Conservation (phyloP, 35 echinoderm and acorn worm genomes). For the Lytechinus variegatus region DNA sequence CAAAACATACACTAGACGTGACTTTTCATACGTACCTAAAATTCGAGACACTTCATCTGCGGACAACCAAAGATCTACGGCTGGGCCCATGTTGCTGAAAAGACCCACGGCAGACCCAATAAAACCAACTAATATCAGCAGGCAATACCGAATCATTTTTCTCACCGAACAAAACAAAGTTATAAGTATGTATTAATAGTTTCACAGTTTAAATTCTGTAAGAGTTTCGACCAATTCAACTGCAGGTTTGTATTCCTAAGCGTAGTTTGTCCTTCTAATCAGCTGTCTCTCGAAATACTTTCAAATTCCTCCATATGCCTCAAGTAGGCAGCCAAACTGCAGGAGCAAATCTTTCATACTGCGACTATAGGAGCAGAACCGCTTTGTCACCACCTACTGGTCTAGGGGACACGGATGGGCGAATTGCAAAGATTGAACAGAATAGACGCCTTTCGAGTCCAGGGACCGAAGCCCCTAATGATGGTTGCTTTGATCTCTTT, state of each 20-base stretch:
- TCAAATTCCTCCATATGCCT: neutral
- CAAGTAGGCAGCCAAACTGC: neutral
- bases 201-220: neutral
- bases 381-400: neutral
- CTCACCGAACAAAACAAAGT: neutral
- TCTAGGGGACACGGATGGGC: neutral
- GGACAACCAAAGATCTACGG: constrained; percentile 23
- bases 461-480: neutral
- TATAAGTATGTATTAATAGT: neutral
- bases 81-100: neutral
- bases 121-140: neutral
- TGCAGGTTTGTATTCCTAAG: neutral
- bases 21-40: neutral
- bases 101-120: neutral
- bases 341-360: neutral
- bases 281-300: neutral
- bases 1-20: neutral
- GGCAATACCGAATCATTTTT: neutral
- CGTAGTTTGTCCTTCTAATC: neutral
- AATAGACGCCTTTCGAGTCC: neutral
- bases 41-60: constrained; percentile 36
- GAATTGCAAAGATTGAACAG: neutral
- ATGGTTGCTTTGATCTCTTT: neutral
- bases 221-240: neutral
- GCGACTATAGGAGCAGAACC: neutral